Evolutionary conservation across 2,888 invertebrate genomes (phyloP).

Genomic region (Caenorhabditis panamensis): DNA sequence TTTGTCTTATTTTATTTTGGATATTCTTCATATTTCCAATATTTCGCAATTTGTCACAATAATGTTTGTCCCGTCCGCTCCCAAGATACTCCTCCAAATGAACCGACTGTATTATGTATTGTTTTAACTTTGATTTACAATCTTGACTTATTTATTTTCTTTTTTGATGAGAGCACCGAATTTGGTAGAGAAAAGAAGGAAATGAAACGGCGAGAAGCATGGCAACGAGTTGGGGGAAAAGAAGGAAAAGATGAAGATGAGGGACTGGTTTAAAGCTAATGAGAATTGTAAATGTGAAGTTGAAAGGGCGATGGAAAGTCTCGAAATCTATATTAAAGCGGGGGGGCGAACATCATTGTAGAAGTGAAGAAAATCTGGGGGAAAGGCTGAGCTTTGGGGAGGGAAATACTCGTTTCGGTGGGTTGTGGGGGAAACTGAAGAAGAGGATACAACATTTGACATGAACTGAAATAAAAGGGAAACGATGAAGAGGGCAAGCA

Average conservation of each 20-base stretch:
- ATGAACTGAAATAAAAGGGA: constrained; percentile 24
- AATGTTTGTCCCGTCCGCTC: too few relatives aligned
- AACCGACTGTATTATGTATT: too few relatives aligned
- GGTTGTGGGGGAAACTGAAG: constrained; percentile 16
- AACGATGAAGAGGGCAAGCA: constrained; percentile 11
- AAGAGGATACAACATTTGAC: constrained; percentile 29
- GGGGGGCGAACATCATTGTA: background rate
- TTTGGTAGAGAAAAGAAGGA: constrained; percentile 10
- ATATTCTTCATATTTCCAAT: too few relatives aligned
- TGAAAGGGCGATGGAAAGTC: background rate
- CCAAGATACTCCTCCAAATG: too few relatives aligned
- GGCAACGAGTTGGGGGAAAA: constrained; percentile 27
- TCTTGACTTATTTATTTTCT: background rate
- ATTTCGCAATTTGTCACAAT: too few relatives aligned
- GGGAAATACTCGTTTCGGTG: constrained; percentile 31
- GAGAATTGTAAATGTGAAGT: constrained; percentile 14
- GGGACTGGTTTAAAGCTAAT: constrained; percentile 23
- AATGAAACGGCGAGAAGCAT: constrained; percentile 35
- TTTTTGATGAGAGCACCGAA: constrained; percentile 7
- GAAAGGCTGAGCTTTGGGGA: constrained; percentile 36
- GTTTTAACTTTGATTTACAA: too few relatives aligned
- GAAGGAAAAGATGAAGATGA: background rate
- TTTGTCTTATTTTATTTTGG: too few relatives aligned
- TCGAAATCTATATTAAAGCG: constrained; percentile 23
- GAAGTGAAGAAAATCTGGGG: constrained; percentile 28